phyloP scores from a whole-genome alignment of 2,797 vertebrate species.

The Nyctalus aviator region DNA sequence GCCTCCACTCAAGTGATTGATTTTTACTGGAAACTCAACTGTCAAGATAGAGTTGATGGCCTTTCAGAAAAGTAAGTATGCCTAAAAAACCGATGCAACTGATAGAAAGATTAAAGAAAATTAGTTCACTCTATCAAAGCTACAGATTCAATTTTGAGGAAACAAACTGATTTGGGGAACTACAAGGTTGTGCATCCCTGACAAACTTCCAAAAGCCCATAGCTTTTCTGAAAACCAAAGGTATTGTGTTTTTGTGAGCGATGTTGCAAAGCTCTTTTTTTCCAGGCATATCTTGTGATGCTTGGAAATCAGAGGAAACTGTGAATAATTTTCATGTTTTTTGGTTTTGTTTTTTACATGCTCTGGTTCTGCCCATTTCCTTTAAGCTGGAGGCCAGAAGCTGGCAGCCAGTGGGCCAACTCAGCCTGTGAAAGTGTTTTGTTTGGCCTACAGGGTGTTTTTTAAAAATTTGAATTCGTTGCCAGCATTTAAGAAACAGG shows the following conservation, averaged over 20 bases:
- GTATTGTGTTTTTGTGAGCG: not conserved
- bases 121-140: not conserved
- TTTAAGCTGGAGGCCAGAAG: conserved; percentile 44
- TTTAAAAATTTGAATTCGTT: conserved; percentile 23
- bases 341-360: conserved; percentile 57
- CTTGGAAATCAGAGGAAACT: conserved; percentile 30
- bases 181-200: not conserved
- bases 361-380: conserved; percentile 64
- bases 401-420: conserved; percentile 15
- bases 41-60: conserved; percentile 50
- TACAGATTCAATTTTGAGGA: not conserved
- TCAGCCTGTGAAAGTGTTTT: conserved; percentile 69
- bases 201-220: not conserved
- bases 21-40: conserved; percentile 67
- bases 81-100: not conserved
- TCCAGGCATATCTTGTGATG: not conserved
- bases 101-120: conserved; percentile 23
- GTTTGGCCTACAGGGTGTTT: conserved; percentile 66
- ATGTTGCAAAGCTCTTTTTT: not conserved
- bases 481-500: conserved; percentile 64
- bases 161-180: not conserved
- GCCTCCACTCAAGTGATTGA: conserved; percentile 34
- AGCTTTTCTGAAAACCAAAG: not conserved
- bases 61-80: conserved; percentile 59
- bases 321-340: conserved; percentile 15